Base-by-base conservation (phyloP, 2,797 vertebrate genomes). In the Avahi laniger region DNA sequence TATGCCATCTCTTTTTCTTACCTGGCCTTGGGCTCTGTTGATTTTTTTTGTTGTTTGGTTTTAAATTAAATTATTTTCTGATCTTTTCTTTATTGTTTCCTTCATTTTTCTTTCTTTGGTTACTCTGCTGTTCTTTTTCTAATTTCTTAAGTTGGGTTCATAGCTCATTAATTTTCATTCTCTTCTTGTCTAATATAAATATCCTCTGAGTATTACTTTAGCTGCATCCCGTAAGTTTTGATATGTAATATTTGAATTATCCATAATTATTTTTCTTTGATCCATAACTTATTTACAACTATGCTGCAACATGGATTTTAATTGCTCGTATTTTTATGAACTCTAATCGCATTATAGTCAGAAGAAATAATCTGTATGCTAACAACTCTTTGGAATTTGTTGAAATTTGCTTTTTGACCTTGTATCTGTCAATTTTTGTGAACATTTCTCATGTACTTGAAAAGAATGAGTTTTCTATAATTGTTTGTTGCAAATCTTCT, bases 11-110 rank as follows among this genome's bases (percentile, higher is more conserved):
- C 46, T 84, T 80, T 85, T 81, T 70, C 86, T 91, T 89, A 85
- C 26, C 20, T 65, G 57, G 28, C 17, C 75, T 90, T 97, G 63
- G 9, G 26, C 50, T 93, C 69, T 80, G n/a, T 26, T 87, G 35
- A 41, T 88, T 75, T 92, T 94, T 94, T 30, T 63, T 6, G 65
- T 65, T 87, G 52, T 54, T 84, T 65, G 41, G 22, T 50, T 93
- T 93, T 72, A 65, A 81, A 81, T 72, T 35, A 85, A 93, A 69
- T 94, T 92, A 52, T 88, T 73, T 92, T 86, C 35, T 67, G 20
- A 11, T 94, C 2, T 28, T 81, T 26, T 20, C 15, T 48, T 89
- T 76, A 61, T 54, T 52, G 17, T 91, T 82, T 80, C 8, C 14
- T 89, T 85, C 13, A 35, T 89, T 91, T 75, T 78, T 83, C 33